Base-by-base conservation (phyloP, 1,140 invertebrate genomes). In the Maconellicoccus hirsutus region DNA sequence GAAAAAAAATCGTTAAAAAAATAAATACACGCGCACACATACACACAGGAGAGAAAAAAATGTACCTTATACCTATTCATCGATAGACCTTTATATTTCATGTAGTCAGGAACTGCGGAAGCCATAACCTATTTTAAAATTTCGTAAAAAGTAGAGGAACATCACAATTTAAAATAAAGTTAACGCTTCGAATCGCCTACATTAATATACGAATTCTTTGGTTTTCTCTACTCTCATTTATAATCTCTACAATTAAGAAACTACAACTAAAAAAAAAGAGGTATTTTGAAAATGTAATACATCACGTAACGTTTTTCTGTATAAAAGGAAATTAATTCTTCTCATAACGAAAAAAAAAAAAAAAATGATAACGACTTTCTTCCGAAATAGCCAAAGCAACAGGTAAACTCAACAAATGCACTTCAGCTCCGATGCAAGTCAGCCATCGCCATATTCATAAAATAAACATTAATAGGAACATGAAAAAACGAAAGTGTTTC, bases 391-490 rank as follows among this genome's bases (percentile, higher is more conserved):
- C 4, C 7, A 61, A 19, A 19, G 14, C 16, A 61, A 16, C 59
- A 61, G 14, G 59, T 19, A 61, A 61, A 19, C 7, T 19, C n/a
- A n/a, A n/a, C n/a, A 59, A 22, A 59, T 16, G n/a, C 52, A 59
- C 52, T 6, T 22, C 52, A n/a, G n/a, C n/a, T 42, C 39, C 8
- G n/a, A 8, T n/a, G n/a, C n/a, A n/a, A n/a, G 52, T 59, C 52
- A 66, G 22, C 25, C 61, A 26, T 66, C 21, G 16, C 61, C 21
- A 16, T 26, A 66, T 16, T 16, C 61, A 66, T n/a, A n/a, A n/a
- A 10, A 25, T 66, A 66, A 66, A 66, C 10, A 66, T 10, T 66
- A 66, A 66, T 66, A 66, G 61, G 61, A 66, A 66, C 61, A 66
- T 66, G 21, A 66, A 66, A n/a, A 61, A 23, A 6, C 25, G 61